Evolutionary conservation across 2,888 invertebrate genomes (phyloP).

Genomic region (Flexamia atlantica): DNA sequence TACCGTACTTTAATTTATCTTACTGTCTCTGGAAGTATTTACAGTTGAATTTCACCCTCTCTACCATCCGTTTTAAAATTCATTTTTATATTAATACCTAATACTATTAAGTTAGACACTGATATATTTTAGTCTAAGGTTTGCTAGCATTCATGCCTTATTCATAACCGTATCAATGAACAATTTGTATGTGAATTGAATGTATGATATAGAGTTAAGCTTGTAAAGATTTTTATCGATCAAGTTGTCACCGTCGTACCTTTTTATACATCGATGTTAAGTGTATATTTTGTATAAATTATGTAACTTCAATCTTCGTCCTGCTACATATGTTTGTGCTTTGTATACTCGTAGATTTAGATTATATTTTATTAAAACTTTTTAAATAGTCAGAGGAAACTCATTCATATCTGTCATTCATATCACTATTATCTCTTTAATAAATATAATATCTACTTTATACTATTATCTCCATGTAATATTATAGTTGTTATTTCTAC

Average conservation of each 20-base stretch:
- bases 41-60: too few species aligned
- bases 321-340: neutral
- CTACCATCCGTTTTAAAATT: too few species aligned
- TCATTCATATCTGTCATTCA: neutral
- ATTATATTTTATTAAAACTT: constrained; percentile 22
- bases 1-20: too few species aligned
- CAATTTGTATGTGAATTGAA: neutral
- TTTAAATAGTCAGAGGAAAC: neutral
- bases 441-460: too few species aligned
- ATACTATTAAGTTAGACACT: too few species aligned
- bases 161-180: neutral
- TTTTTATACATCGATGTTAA: constrained; percentile 7
- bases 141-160: constrained; percentile 30
- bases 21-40: too few species aligned
- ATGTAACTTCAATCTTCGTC: constrained; percentile 3
- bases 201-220: constrained; percentile 4
- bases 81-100: too few species aligned
- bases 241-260: neutral
- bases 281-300: constrained; percentile 19
- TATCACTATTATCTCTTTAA: constrained; percentile 8
- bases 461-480: too few species aligned
- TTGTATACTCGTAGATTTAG: neutral
- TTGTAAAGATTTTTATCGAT: constrained; percentile 29
- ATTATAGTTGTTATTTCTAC: too few species aligned
- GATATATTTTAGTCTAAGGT: too few species aligned